Evolutionary conservation across 2,797 vertebrate species (phyloP).

Genomic region (Bovichtus diacanthus): DNA sequence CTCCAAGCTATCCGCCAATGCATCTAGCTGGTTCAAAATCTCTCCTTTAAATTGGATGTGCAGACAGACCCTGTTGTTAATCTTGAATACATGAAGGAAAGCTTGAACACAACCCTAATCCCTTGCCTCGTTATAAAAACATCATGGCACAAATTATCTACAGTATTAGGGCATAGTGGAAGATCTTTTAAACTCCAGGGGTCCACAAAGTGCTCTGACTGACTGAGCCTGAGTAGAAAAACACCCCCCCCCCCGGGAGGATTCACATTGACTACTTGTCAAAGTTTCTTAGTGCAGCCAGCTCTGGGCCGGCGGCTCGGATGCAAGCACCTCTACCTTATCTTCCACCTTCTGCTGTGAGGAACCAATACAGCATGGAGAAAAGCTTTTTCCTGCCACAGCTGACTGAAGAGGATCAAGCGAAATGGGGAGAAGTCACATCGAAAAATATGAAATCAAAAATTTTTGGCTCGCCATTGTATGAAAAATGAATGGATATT

Average conservation of each 20-base stretch:
- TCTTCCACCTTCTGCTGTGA: slow-evolving; percentile 39
- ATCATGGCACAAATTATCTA: slow-evolving; percentile 77
- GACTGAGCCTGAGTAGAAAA: slow-evolving; percentile 66
- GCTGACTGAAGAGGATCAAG: slow-evolving; percentile 33
- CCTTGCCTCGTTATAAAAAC: slow-evolving; percentile 79
- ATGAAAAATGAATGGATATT: slow-evolving; percentile 14
- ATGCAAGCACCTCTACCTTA: slow-evolving; percentile 59
- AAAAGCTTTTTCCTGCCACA: slow-evolving; percentile 32
- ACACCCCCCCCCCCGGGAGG: slow-evolving; percentile 57
- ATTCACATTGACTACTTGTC: slow-evolving; percentile 69
- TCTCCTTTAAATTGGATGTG: slow-evolving; percentile 58
- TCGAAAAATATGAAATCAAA: slow-evolving; percentile 39
- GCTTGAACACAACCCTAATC: slow-evolving; percentile 65
- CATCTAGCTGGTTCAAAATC: slow-evolving; percentile 53
- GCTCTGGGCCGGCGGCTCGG: slow-evolving; percentile 43
- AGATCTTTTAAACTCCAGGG: slow-evolving; percentile 68
- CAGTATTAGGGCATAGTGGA: slow-evolving; percentile 64
- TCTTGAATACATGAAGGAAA: slow-evolving; percentile 72
- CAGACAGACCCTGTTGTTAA: slow-evolving; percentile 59
- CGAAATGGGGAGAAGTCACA: slow-evolving; percentile 23
- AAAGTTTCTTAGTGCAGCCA: slow-evolving; percentile 76
- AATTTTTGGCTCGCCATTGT: not conserved
- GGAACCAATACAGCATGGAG: slow-evolving; percentile 41
- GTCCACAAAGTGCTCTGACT: slow-evolving; percentile 68
- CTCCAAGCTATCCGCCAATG: slow-evolving; percentile 45